These are phyloP conservation scores for Cotesia glomerata DNA, from an alignment of 1,140 invertebrate species.

Conservation along the genomic window DNA sequence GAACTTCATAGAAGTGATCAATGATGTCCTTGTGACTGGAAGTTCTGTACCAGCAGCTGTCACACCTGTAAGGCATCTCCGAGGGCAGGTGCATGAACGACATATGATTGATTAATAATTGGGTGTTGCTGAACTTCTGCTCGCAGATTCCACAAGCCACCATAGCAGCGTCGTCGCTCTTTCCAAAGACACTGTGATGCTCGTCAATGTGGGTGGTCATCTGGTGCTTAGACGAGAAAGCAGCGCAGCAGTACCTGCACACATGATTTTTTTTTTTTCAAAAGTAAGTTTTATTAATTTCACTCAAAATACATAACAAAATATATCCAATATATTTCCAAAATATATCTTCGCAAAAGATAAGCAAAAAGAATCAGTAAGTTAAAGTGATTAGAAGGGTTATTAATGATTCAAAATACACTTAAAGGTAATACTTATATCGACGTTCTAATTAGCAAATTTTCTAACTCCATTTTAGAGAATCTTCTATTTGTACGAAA, in stretches of 20 bases:
- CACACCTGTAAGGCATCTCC: slow-evolving; percentile 82
- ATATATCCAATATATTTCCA: too few species aligned
- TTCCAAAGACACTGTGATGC: slow-evolving; percentile 56
- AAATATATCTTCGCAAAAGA: too few species aligned
- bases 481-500: too few species aligned
- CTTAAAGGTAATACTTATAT: too few species aligned
- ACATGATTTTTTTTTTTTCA: too few species aligned
- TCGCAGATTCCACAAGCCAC: slow-evolving; percentile 75
- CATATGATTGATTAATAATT: slow-evolving; percentile 75
- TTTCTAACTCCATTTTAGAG: too few species aligned
- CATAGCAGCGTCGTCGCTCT: slow-evolving; percentile 55
- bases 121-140: slow-evolving; percentile 60
- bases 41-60: slow-evolving; percentile 73
- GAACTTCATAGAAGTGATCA: slow-evolving; percentile 74
- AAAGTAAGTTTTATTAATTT: too few species aligned
- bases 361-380: too few species aligned
- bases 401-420: too few species aligned
- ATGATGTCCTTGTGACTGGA: slow-evolving; percentile 77
- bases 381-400: too few species aligned
- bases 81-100: slow-evolving; percentile 75
- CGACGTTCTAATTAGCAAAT: too few species aligned
- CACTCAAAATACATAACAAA: too few species aligned
- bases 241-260: slow-evolving; percentile 53
- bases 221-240: slow-evolving; percentile 57
- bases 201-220: slow-evolving; percentile 55